Base-by-base conservation (phyloP, 2,113 vertebrate genomes). In the Pachyramphus minor region DNA sequence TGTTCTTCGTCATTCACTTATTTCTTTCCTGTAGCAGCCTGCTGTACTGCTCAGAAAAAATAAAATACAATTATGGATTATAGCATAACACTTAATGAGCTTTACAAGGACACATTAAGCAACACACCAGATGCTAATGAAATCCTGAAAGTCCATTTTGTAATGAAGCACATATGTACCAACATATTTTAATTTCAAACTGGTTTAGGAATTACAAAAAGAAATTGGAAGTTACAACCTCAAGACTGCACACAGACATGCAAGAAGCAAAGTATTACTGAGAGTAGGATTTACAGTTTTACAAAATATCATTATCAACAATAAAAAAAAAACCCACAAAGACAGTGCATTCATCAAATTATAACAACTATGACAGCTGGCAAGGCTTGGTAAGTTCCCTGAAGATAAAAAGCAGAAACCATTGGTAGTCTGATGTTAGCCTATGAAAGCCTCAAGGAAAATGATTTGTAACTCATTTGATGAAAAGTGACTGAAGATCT, bases 71-170 rank as follows among this genome's bases (percentile, higher is more conserved):
- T 90, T 82, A 79, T 62, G 83, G 5, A 4, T 80, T 87, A 76
- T 8, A 85, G 3, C 23, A 33, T 47, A 95, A 37, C 35, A 85
- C 68, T 91, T 89, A 95, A 94, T 97, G 88, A 96, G 72, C 64
- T 90, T 80, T 90, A 79, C 85, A 94, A 67, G 66, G 85, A 28
- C 13, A 85, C 47, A 53, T 68, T 88, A 60, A 75, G 52, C 19
- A 76, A 39, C 60, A 72, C 41, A 95, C 35, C 85, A 96, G 85
- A 96, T 94, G 87, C 35, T 93, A 93, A 94, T 86, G 64, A 86
- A 95, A 94, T 77, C 68, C 64, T 94, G 63, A 55, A 95, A 92
- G 94, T 94, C 89, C 73, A 67, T 92, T 93, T 84, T 87, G 53
- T 85, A 93, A 91, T 58, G 53, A 93, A 84, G 28, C 31, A 85